Conservation (phyloP, 2,888 invertebrate species). For the Drosophila hamatofila region DNA sequence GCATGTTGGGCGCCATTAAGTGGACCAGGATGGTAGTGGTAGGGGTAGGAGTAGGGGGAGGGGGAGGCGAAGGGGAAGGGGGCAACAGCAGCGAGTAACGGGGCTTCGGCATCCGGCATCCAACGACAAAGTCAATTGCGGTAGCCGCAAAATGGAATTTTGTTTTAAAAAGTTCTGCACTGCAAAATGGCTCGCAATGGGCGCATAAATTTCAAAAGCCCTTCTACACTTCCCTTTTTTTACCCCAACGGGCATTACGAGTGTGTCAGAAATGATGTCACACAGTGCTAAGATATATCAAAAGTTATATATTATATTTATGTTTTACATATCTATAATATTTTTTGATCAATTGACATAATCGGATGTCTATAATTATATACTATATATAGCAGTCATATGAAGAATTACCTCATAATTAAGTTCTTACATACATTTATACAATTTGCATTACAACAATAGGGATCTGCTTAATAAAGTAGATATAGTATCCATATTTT, state of each 20-base stretch:
- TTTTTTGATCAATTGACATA: too few species aligned
- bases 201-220: slow-evolving; percentile 69
- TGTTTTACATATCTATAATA: too few species aligned
- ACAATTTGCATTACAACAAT: too few species aligned
- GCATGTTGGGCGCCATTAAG: neutral
- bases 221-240: slow-evolving; percentile 1
- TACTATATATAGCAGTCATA: too few species aligned
- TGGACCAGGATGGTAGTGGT: neutral
- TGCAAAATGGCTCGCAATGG: slow-evolving; percentile 74
- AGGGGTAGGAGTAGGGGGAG: too few species aligned
- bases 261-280: neutral
- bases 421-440: too few species aligned
- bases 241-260: neutral
- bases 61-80: too few species aligned
- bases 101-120: slow-evolving; percentile 28
- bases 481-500: too few species aligned
- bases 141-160: slow-evolving; percentile 70
- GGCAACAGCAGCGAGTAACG: neutral
- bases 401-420: too few species aligned
- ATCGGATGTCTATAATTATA: too few species aligned
- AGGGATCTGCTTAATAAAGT: too few species aligned
- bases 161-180: slow-evolving; percentile 62
- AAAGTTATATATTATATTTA: neutral
- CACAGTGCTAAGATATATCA: neutral
- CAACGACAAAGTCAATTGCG: slow-evolving; percentile 72